phyloP scores from a whole-genome alignment of 2,888 invertebrate species.

The Troides helena region DNA sequence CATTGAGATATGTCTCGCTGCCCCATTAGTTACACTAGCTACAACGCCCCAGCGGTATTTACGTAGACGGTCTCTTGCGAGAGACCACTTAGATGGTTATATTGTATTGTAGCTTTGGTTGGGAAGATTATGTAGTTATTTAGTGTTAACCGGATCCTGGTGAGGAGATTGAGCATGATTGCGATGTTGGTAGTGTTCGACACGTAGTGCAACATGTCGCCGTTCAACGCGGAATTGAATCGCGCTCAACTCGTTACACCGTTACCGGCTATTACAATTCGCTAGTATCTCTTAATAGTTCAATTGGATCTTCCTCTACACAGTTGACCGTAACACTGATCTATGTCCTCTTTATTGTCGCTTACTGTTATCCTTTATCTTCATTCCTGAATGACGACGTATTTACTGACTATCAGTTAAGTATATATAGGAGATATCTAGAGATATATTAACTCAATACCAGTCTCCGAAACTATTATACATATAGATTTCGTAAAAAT shows the following conservation, averaged over 20 bases:
- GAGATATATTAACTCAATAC: too few species aligned
- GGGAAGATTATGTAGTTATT: background rate
- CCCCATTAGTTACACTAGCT: too few species aligned
- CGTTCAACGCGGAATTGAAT: slow-evolving; percentile 23
- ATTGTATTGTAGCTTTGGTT: background rate
- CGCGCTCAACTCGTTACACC: slow-evolving; percentile 22
- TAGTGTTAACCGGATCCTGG: background rate
- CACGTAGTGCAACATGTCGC: slow-evolving; percentile 3
- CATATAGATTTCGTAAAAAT: too few species aligned
- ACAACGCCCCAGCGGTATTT: too few species aligned
- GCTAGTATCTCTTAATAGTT: slow-evolving; percentile 27
- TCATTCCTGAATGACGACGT: background rate
- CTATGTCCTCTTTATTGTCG: slow-evolving; percentile 19
- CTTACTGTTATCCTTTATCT: background rate
- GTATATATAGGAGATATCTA: too few species aligned
- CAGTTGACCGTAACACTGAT: slow-evolving; percentile 25
- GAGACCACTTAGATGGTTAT: too few species aligned
- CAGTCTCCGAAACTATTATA: too few species aligned
- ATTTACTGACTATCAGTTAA: too few species aligned
- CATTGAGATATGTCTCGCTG: too few species aligned
- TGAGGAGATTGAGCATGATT: slow-evolving; percentile 18
- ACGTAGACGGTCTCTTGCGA: too few species aligned
- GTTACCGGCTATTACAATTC: slow-evolving; percentile 23
- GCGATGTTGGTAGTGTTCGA: slow-evolving; percentile 15
- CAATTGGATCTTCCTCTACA: slow-evolving; percentile 29